Percentiles rank a stretch among this genome's conserved stretches.
These are phyloP conservation scores for Clusia tigrina DNA, from an alignment of 2,888 invertebrate genomes.

Conservation along the genomic window DNA sequence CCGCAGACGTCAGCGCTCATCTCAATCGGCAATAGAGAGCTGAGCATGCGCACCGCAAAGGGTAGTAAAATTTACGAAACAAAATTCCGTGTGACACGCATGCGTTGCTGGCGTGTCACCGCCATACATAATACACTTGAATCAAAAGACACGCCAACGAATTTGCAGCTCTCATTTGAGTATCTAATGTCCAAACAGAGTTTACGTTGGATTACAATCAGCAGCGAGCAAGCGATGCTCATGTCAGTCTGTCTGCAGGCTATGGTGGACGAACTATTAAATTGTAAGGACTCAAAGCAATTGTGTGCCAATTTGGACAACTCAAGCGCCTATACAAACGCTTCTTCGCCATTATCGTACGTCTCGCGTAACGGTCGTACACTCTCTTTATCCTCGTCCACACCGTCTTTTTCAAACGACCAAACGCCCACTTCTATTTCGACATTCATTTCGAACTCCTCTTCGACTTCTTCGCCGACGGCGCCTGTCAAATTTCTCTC, in stretches of 20 bases:
- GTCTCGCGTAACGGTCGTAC: slow-evolving; percentile 37
- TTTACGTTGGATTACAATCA: slow-evolving; percentile 92
- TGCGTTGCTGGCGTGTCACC: slow-evolving; percentile 97
- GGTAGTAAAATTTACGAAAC: slow-evolving; percentile 78
- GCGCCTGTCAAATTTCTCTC: slow-evolving; percentile 68
- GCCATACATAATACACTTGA: slow-evolving; percentile 70
- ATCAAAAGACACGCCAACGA: slow-evolving; percentile 48
- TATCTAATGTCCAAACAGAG: slow-evolving; percentile 92
- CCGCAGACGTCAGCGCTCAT: slow-evolving; percentile 74
- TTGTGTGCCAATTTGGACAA: background rate
- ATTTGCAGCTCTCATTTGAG: slow-evolving; percentile 89
- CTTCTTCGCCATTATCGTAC: slow-evolving; percentile 28
- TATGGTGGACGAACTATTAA: slow-evolving; percentile 88
- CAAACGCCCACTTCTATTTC: slow-evolving; percentile 18
- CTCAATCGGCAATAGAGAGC: slow-evolving; percentile 85
- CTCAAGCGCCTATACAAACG: background rate
- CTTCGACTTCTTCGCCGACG: slow-evolving; percentile 39
- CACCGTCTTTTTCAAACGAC: slow-evolving; percentile 44
- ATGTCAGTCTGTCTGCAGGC: slow-evolving; percentile 95
- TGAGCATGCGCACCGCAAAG: slow-evolving; percentile 74
- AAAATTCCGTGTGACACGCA: slow-evolving; percentile 91
- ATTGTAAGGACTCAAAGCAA: slow-evolving; percentile 11
- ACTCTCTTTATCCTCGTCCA: slow-evolving; percentile 43
- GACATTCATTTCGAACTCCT: slow-evolving; percentile 29
- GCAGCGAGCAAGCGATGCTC: slow-evolving; percentile 90